Evolutionary conservation across 2,888 invertebrate genomes (phyloP).

Genomic region (Hirtodrosophila duncani): DNA sequence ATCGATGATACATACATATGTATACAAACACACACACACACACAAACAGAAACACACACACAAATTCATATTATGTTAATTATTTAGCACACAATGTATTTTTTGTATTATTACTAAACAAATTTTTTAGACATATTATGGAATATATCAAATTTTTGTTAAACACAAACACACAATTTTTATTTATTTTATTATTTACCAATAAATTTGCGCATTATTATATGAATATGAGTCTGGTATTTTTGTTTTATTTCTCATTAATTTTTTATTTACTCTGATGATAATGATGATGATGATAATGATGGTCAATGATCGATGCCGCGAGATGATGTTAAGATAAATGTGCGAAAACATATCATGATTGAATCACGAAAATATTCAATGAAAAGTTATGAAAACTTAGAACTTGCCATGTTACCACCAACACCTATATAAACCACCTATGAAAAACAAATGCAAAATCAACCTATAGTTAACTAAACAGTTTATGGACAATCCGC

Average conservation of each 20-base stretch:
- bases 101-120: slow-evolving; percentile 68
- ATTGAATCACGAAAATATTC: slow-evolving; percentile 44
- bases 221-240: slow-evolving; percentile 30
- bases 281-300: too few species aligned
- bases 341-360: slow-evolving; percentile 28
- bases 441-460: slow-evolving; percentile 39
- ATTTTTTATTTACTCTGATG: background rate
- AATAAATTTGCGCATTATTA: slow-evolving; percentile 52
- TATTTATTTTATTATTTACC: slow-evolving; percentile 61
- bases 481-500: slow-evolving; percentile 60
- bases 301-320: too few species aligned
- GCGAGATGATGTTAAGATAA: slow-evolving; percentile 1
- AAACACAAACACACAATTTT: slow-evolving; percentile 38
- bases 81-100: slow-evolving; percentile 63
- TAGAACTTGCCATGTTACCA: too few species aligned
- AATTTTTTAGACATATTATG: slow-evolving; percentile 50
- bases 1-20: slow-evolving; percentile 19
- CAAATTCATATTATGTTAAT: slow-evolving; percentile 52
- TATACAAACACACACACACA: slow-evolving; percentile 51
- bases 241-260: slow-evolving; percentile 2
- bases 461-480: slow-evolving; percentile 32
- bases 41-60: slow-evolving; percentile 57
- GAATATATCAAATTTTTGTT: slow-evolving; percentile 59
- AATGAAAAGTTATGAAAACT: slow-evolving; percentile 35
- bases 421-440: slow-evolving; percentile 45